A percentile compares a stretch with the other conserved stretches of the same genome.
These are phyloP conservation scores for Papilio demoleus DNA, from an alignment of 2,888 invertebrate genomes.

Conservation along the genomic window DNA sequence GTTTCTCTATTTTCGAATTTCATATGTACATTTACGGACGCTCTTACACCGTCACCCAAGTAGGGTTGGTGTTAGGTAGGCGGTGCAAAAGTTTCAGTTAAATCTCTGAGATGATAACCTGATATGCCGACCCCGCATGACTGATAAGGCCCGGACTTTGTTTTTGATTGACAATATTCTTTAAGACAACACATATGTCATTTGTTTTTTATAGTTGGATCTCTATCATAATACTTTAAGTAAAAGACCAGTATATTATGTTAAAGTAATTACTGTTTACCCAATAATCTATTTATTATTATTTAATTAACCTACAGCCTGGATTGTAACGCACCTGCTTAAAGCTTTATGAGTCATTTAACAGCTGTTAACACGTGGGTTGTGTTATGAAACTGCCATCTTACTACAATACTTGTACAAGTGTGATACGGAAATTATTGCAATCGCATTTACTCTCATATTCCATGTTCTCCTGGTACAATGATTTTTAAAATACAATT, in stretches of 20 bases:
- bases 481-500: neutral
- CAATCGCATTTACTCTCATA: neutral
- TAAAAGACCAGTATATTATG: neutral
- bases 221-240: too few species aligned
- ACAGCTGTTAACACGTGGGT: conserved; percentile 12
- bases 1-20: too few species aligned
- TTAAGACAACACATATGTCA: too few species aligned
- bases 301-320: neutral
- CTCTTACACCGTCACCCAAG: too few species aligned
- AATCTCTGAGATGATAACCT: too few species aligned
- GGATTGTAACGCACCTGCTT: conserved; percentile 1
- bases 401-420: neutral
- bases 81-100: too few species aligned
- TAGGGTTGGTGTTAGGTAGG: too few species aligned
- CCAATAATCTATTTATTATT: neutral
- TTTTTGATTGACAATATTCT: too few species aligned
- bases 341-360: conserved; percentile 1
- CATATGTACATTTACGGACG: too few species aligned
- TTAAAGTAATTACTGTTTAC: neutral
- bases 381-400: neutral
- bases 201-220: too few species aligned
- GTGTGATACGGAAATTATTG: neutral
- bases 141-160: too few species aligned
- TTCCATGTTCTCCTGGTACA: neutral
- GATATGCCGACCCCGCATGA: too few species aligned